Evolutionary conservation across 2,888 invertebrate species (phyloP).

Genomic region (Xiphydria camelus): DNA sequence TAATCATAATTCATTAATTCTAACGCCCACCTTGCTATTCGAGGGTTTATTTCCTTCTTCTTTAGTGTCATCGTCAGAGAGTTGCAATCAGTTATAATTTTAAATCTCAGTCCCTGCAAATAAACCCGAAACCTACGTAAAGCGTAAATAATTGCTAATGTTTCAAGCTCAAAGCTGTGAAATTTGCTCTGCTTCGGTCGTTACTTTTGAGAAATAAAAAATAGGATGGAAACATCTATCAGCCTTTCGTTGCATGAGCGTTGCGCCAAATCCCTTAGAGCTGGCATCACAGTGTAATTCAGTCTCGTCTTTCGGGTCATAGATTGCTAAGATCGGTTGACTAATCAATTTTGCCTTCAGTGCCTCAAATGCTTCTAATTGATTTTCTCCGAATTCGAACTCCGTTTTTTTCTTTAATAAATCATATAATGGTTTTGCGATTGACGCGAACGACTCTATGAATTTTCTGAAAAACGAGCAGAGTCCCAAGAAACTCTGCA

Average conservation of each 20-base stretch:
- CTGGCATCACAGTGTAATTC: conserved; percentile 49
- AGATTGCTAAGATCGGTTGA: conserved; percentile 38
- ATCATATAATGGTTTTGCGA: conserved; percentile 19
- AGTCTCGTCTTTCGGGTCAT: conserved; percentile 37
- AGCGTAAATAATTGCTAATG: conserved; percentile 30
- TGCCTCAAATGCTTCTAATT: conserved; percentile 24
- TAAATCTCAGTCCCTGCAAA: conserved; percentile 33
- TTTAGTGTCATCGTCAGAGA: conserved; percentile 32
- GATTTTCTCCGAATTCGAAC: conserved; percentile 28
- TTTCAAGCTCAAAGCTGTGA: conserved; percentile 45
- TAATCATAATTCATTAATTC: conserved; percentile 33
- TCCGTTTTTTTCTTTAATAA: conserved; percentile 23
- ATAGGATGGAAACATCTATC: conserved; percentile 38
- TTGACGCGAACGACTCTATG: background rate
- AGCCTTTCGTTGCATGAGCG: conserved; percentile 40
- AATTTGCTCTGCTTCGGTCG: conserved; percentile 34
- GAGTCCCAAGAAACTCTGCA: conserved; percentile 33
- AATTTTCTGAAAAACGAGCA: conserved; percentile 27
- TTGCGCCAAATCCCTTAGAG: conserved; percentile 37
- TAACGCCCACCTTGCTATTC: conserved; percentile 39
- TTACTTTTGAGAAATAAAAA: conserved; percentile 42
- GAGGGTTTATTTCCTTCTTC: conserved; percentile 37
- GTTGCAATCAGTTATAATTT: conserved; percentile 40
- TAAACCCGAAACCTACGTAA: conserved; percentile 35
- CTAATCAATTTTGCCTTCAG: conserved; percentile 24